Base-by-base conservation (phyloP, 2,888 invertebrate species). In the Amphipoea lucens region DNA sequence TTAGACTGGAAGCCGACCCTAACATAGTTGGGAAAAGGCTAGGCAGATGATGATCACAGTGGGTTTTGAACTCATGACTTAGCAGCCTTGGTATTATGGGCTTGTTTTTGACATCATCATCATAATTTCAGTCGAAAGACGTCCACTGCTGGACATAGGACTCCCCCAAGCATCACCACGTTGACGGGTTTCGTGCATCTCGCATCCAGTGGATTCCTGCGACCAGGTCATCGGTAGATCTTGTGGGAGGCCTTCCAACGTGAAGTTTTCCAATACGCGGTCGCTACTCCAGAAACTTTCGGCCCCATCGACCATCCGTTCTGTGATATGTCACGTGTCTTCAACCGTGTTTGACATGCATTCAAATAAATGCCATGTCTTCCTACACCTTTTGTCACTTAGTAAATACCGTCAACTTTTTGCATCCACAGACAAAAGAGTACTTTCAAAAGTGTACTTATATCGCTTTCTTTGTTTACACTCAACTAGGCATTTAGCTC, bases 401-500 rank as follows among this genome's bases (percentile, higher is more conserved):
- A 40, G 7, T 29, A 36, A 62, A 45, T 23, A 72, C 36, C 7
- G 11, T 23, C 0, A 75, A 65, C 6, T 75, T 23, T 65, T 48
- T 1, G 2, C n/a, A n/a, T 20, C 9, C 40, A 48, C 9, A 45
- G 4, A 40, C 4, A 51, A 42, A 66, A 20, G 36, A 48, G 76
- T 62, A 36, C 20, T 57, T 65, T 62, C 36, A 79, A 84, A 79
- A 79, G 45, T 65, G 65, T 81, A 60, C 69, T 57, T 65, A 68
- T 11, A 70, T 71, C 36, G 36, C n/a, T 63, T 76, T 73, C 36
- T 78, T 81, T 75, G 29, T 82, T 78, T 69, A 89, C 89, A 79
- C 84, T 80, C 78, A 63, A 88, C 67, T 81, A 74, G 67, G 66
- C 76, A 87, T 88, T 88, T 84, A 76, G 80, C 79, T 81, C 82